phyloP scores from a whole-genome alignment of 2,113 vertebrate genomes.

The Leptosomus discolor region DNA sequence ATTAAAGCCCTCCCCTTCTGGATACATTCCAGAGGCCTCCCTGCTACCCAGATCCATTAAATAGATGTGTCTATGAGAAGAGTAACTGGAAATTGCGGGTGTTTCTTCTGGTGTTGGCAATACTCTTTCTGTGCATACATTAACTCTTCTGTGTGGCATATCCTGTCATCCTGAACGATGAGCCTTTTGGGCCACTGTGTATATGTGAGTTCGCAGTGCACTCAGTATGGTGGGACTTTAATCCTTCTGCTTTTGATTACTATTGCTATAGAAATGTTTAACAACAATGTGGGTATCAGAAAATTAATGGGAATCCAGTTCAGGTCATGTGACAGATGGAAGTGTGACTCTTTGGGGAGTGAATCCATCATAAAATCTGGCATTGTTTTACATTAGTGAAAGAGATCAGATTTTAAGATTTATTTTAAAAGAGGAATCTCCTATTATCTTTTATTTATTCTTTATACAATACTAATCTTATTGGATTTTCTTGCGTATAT shows the following conservation, averaged over 20 bases:
- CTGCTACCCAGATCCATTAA: neutral
- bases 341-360: neutral
- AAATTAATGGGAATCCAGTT: neutral
- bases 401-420: neutral
- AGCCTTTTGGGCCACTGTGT: neutral
- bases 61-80: neutral
- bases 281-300: neutral
- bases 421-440: neutral
- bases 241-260: neutral
- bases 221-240: neutral
- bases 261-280: neutral
- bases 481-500: neutral
- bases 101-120: neutral
- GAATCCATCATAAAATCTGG: neutral
- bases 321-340: neutral
- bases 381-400: neutral
- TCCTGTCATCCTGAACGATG: neutral
- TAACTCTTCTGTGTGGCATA: neutral
- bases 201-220: neutral
- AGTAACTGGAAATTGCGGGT: neutral
- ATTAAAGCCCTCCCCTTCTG: neutral
- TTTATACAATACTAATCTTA: neutral
- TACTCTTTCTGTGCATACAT: neutral
- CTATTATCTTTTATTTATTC: neutral
- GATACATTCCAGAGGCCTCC: neutral